Conservation (phyloP, 1,140 invertebrate genomes). For the Xylocopa sonorina region DNA sequence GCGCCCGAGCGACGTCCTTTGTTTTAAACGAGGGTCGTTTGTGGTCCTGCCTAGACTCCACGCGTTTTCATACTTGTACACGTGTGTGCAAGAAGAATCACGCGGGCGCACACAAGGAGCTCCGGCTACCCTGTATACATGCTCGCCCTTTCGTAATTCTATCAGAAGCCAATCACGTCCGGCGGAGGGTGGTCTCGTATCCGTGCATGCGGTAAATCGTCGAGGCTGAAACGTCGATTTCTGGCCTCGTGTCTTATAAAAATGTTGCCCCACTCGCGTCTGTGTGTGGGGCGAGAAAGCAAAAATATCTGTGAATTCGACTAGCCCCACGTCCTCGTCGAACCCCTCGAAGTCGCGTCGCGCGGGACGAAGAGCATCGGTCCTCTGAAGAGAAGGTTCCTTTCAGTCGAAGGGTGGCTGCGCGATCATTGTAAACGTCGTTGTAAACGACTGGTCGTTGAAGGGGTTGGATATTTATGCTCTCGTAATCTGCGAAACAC, state of each 20-base stretch:
- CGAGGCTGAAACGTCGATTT: conserved; percentile 69
- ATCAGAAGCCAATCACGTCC: conserved; percentile 80
- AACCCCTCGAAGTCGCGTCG: no score
- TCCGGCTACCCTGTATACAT: conserved; percentile 55
- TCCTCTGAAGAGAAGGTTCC: background rate
- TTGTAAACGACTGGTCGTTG: background rate
- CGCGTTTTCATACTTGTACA: background rate
- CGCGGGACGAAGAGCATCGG: background rate
- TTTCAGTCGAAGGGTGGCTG: background rate
- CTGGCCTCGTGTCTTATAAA: conserved; percentile 63
- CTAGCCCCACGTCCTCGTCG: background rate
- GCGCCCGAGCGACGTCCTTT: conserved; percentile 63
- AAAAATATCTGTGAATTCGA: conserved; percentile 13
- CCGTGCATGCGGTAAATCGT: conserved; percentile 73
- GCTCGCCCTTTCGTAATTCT: conserved; percentile 78
- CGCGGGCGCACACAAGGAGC: conserved; percentile 41
- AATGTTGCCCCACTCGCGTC: conserved; percentile 60
- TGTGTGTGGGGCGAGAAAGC: background rate
- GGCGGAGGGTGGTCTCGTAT: conserved; percentile 67
- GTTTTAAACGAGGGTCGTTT: conserved; percentile 70
- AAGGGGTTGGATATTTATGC: background rate
- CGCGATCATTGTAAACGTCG: background rate
- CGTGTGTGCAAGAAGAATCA: background rate
- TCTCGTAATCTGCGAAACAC: background rate
- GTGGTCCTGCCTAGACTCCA: conserved; percentile 49